These are phyloP conservation scores for Heteractis magnifica DNA, from an alignment of 92 coral and sea anemone species.

Conservation along the genomic window DNA sequence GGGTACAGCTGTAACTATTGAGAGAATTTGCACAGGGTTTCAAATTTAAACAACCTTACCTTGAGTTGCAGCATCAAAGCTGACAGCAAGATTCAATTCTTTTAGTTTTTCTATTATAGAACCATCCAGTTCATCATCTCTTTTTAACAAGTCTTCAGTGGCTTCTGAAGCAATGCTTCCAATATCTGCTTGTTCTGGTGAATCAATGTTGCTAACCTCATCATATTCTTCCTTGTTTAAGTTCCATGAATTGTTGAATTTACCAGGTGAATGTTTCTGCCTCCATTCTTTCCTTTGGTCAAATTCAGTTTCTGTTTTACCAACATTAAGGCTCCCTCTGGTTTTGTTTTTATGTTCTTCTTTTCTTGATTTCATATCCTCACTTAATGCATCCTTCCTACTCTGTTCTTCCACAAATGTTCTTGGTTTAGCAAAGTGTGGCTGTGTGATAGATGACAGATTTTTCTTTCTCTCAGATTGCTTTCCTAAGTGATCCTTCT, in stretches of 20 bases:
- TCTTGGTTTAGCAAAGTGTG: not conserved
- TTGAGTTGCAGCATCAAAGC: conserved; percentile 66
- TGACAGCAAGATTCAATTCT: conserved; percentile 85
- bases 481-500: not conserved
- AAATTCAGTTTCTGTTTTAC: not conserved
- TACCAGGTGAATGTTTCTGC: conserved; percentile 17
- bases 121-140: conserved; percentile 67
- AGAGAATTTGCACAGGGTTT: too few species aligned
- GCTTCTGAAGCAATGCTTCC: conserved; percentile 65
- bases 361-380: not conserved
- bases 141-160: conserved; percentile 63
- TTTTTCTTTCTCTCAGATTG: not conserved
- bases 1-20: too few species aligned
- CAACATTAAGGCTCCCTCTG: not conserved
- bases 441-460: not conserved
- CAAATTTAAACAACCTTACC: conserved; percentile 41
- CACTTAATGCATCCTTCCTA: not conserved
- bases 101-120: conserved; percentile 75
- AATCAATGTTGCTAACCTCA: not conserved
- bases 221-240: not conserved
- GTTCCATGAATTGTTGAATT: conserved; percentile 18
- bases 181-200: conserved; percentile 50
- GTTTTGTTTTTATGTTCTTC: not conserved
- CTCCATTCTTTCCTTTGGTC: conserved; percentile 31
- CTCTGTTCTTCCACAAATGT: not conserved